These are phyloP conservation scores for Castor canadensis DNA, from an alignment of 2,113 vertebrate genomes.

Conservation along the genomic window DNA sequence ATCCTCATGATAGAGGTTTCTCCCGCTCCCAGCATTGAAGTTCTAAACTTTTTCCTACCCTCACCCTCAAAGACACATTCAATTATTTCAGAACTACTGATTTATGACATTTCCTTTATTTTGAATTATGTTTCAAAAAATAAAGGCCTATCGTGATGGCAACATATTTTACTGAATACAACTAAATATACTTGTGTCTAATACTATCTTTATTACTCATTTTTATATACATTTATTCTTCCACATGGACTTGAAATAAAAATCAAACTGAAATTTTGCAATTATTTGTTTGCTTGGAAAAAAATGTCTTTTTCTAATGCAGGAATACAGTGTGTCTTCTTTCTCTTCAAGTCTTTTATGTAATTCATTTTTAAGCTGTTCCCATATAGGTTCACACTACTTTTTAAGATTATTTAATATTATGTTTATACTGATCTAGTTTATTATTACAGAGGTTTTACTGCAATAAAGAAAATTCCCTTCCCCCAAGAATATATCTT, in stretches of 20 bases:
- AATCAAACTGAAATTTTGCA: constrained; percentile 7
- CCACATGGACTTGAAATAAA: not conserved
- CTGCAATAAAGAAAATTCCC: not conserved
- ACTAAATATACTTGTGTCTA: not conserved
- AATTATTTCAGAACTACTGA: not conserved
- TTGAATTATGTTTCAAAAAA: not conserved
- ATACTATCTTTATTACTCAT: not conserved
- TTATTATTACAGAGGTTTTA: not conserved
- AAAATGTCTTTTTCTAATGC: not conserved
- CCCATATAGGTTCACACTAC: not conserved
- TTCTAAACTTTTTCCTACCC: not conserved
- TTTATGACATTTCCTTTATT: not conserved
- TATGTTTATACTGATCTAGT: not conserved
- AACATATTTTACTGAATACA: not conserved
- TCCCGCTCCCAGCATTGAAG: not conserved
- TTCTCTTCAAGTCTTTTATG: not conserved
- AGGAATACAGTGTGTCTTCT: not conserved
- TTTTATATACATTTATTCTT: not conserved
- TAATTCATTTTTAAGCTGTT: constrained; percentile 30
- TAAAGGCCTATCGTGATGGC: not conserved
- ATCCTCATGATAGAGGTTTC: not conserved
- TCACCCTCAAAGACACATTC: not conserved
- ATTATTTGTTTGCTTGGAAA: not conserved
- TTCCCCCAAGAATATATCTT: not conserved
- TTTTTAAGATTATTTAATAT: not conserved